These are phyloP conservation scores for Hirtodrosophila trivittata DNA, from an alignment of 2,888 invertebrate genomes.

Conservation along the genomic window DNA sequence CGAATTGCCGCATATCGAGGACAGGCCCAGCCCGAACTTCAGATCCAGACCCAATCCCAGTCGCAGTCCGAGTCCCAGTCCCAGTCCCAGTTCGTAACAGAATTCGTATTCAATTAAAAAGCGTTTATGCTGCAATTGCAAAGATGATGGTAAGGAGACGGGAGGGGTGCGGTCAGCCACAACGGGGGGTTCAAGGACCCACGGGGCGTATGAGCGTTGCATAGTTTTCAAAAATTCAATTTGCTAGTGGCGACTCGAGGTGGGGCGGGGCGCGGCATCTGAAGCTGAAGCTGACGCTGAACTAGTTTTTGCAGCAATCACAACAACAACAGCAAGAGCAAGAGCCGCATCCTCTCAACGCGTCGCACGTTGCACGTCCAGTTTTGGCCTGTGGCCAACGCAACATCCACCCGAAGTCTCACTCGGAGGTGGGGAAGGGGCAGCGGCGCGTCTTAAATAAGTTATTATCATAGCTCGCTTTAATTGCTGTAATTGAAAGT, in stretches of 20 bases:
- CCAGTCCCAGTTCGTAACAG: conserved; percentile 41
- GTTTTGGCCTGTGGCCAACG: conserved; percentile 43
- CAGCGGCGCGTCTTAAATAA: conserved; percentile 73
- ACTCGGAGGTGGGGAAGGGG: not conserved
- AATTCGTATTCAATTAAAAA: conserved; percentile 80
- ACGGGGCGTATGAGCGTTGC: conserved; percentile 80
- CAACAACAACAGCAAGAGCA: not conserved
- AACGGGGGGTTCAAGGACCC: conserved; percentile 65
- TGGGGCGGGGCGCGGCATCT: conserved; percentile 5
- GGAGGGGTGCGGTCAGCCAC: conserved; percentile 11
- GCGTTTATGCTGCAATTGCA: conserved; percentile 78
- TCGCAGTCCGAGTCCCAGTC: conserved; percentile 3
- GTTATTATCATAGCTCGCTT: conserved; percentile 81
- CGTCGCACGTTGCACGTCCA: conserved; percentile 30
- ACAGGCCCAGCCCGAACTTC: conserved; percentile 19
- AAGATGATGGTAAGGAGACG: conserved; percentile 11
- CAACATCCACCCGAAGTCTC: conserved; percentile 4
- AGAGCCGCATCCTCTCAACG: conserved; percentile 20
- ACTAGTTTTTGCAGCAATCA: conserved; percentile 35
- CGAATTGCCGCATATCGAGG: conserved; percentile 63
- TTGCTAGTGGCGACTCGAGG: conserved; percentile 52
- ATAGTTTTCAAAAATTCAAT: conserved; percentile 79
- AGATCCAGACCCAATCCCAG: not conserved
- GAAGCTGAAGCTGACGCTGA: conserved; percentile 29
- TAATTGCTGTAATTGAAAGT: conserved; percentile 82